phyloP scores from a whole-genome alignment of 2,113 vertebrate species.

The Neogobius melanostomus region DNA sequence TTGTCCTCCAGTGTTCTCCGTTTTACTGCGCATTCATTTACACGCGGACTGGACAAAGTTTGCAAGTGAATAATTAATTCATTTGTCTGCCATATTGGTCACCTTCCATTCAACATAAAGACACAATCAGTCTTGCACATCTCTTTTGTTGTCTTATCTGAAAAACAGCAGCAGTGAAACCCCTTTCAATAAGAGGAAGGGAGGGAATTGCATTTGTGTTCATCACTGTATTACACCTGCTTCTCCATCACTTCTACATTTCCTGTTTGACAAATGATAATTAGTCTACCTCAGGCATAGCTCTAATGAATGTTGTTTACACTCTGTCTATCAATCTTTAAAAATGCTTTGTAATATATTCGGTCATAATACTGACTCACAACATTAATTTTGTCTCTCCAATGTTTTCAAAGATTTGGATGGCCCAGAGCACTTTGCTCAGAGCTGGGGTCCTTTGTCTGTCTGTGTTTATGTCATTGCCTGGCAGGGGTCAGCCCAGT shows the following conservation, averaged over 20 bases:
- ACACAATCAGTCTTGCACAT: too few species aligned
- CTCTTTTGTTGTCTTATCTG: slow-evolving; percentile 54
- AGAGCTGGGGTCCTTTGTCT: slow-evolving; percentile 61
- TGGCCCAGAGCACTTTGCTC: slow-evolving; percentile 47
- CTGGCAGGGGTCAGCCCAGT: slow-evolving; percentile 71
- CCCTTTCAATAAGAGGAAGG: slow-evolving; percentile 47
- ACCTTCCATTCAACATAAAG: not conserved
- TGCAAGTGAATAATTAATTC: slow-evolving; percentile 36
- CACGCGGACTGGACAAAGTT: slow-evolving; percentile 19
- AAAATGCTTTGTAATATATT: not conserved
- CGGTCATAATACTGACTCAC: slow-evolving; percentile 1
- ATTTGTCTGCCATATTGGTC: slow-evolving; percentile 57
- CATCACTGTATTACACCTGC: slow-evolving; percentile 63
- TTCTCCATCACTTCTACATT: slow-evolving; percentile 26
- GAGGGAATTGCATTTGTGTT: slow-evolving; percentile 60
- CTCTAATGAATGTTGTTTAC: too few species aligned
- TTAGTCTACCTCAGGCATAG: not conserved
- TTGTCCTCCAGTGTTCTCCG: slow-evolving; percentile 35
- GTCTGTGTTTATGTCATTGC: slow-evolving; percentile 69
- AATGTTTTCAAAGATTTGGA: slow-evolving; percentile 33
- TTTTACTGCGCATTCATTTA: slow-evolving; percentile 31
- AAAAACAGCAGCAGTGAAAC: slow-evolving; percentile 53
- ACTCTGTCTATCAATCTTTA: not conserved
- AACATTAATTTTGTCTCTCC: slow-evolving; percentile 12
- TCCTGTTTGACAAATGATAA: slow-evolving; percentile 20